These are phyloP conservation scores for Athalia rosae DNA, from an alignment of 2,888 invertebrate species.

Conservation along the genomic window DNA sequence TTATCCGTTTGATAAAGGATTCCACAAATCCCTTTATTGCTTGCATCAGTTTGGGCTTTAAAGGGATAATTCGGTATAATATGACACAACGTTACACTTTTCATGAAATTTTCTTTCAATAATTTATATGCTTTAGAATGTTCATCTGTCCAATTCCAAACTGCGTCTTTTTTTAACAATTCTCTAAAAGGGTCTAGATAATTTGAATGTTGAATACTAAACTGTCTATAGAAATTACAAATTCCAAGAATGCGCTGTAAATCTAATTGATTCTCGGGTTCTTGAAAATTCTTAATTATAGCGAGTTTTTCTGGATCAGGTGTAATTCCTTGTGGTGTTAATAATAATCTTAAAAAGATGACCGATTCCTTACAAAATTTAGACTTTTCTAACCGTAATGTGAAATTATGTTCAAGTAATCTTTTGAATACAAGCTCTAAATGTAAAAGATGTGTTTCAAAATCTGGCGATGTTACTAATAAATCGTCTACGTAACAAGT, in stretches of 20 bases:
- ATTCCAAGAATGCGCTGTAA: constrained; percentile 48
- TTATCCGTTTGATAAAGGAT: constrained; percentile 46
- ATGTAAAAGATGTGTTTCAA: constrained; percentile 52
- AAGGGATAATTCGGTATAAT: constrained; percentile 36
- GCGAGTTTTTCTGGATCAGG: constrained; percentile 46
- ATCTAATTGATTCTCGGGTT: constrained; percentile 54
- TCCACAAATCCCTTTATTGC: constrained; percentile 47
- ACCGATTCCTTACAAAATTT: constrained; percentile 46
- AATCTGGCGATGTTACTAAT: constrained; percentile 53
- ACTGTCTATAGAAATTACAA: constrained; percentile 30
- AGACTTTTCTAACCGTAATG: constrained; percentile 55
- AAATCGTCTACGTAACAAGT: constrained; percentile 61
- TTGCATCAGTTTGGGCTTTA: constrained; percentile 48
- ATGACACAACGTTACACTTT: too few species aligned
- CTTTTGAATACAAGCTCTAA: constrained; percentile 50
- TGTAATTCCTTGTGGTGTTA: constrained; percentile 32
- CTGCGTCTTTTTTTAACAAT: constrained; percentile 34
- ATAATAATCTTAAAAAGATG: constrained; percentile 32
- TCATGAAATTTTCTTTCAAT: constrained; percentile 43
- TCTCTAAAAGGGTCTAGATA: constrained; percentile 32
- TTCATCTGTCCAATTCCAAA: constrained; percentile 42
- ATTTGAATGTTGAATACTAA: constrained; percentile 28
- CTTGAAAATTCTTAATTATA: constrained; percentile 53
- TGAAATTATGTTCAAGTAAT: constrained; percentile 52
- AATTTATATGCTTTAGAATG: constrained; percentile 38